A percentile compares a stretch with the other conserved stretches of the same genome.
Evolutionary conservation across 2,113 vertebrate genomes (phyloP).

Genomic region (Peromyscus maniculatus): DNA sequence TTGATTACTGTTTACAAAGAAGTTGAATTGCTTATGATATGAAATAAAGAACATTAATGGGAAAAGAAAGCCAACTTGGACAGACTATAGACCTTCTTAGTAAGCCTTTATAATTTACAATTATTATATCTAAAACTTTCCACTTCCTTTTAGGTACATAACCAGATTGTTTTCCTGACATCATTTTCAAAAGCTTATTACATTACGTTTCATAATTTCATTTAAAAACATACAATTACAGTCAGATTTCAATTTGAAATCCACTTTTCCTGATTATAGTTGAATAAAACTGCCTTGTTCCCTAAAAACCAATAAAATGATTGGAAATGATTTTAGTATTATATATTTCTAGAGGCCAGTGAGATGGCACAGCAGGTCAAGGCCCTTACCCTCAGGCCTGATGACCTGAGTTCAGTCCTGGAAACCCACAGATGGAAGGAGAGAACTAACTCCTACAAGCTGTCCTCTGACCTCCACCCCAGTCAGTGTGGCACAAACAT

Average conservation of each 20-base stretch:
- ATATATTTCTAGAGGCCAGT: neutral
- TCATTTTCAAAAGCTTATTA: slow-evolving; percentile 57
- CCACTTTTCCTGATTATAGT: slow-evolving; percentile 47
- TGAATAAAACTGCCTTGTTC: slow-evolving; percentile 51
- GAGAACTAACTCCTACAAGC: neutral
- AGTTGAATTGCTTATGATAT: slow-evolving; percentile 62
- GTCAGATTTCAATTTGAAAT: slow-evolving; percentile 9
- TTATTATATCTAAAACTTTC: slow-evolving; percentile 81
- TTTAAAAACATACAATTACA: slow-evolving; percentile 51
- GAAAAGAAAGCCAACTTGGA: slow-evolving; percentile 76
- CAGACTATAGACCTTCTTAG: slow-evolving; percentile 76
- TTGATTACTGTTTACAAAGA: slow-evolving; percentile 60
- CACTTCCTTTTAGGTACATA: slow-evolving; percentile 83
- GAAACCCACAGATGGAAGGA: neutral
- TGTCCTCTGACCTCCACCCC: neutral
- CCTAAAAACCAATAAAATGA: slow-evolving; percentile 35
- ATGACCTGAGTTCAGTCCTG: neutral
- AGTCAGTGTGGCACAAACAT: neutral
- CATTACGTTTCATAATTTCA: slow-evolving; percentile 55
- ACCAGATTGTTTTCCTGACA: slow-evolving; percentile 83
- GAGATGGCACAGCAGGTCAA: neutral
- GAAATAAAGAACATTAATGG: slow-evolving; percentile 76
- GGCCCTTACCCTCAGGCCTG: neutral
- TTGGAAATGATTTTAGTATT: slow-evolving; percentile 60
- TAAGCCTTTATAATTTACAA: slow-evolving; percentile 78